Evolutionary conservation across 2,113 vertebrate species (phyloP), one percentile per base, ranked within the genome.

Genomic region (Setophaga petechia): DNA sequence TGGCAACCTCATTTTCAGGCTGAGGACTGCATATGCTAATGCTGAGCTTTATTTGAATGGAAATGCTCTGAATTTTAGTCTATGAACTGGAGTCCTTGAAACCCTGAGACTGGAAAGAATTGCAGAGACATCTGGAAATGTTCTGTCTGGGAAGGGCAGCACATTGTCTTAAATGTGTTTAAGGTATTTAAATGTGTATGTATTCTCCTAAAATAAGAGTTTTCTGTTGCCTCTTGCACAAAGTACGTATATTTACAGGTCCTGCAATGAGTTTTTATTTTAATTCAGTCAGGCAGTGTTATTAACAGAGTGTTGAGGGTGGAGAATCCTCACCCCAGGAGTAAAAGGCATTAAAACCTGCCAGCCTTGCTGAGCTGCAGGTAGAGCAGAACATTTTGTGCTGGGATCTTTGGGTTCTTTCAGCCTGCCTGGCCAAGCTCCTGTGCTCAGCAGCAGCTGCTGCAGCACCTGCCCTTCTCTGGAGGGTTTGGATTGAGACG

Each of bases 1-100:
- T 96, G 76, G 66, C 69, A 96, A 95, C 72, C 89, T 80, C 67
- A 63, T 94, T 96, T 95, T 80, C 75, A 74, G 80, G 16, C 66
- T 75, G 71, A 87, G 74, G 44, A 57, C 73, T 76, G 49, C 41
- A 82, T 37, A 58, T 5, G 3, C 24, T 87, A 90, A 91, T 75
- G 68, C 86, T 87, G 35, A 90, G 61, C 18, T 96, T 95, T 88
- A 88, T 81, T 90, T 81, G 76, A 84, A 78, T 78, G 58, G 49
- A 82, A 94, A 76, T 89, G 46, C 54, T 94, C 57, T 81, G 17
- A 39, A 62, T 95, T 94, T 91, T 95, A 20, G 41, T 75, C 1
- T 62, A 15, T 31, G 23, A 33, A 31, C 51, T 54, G 19, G 54
- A 89, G 35, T 62, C 16, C 54, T 68, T 69, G 44, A 41, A 90